Evolutionary conservation across 1,140 invertebrate species (phyloP).

Genomic region (Pomphorhynchus laevis): DNA sequence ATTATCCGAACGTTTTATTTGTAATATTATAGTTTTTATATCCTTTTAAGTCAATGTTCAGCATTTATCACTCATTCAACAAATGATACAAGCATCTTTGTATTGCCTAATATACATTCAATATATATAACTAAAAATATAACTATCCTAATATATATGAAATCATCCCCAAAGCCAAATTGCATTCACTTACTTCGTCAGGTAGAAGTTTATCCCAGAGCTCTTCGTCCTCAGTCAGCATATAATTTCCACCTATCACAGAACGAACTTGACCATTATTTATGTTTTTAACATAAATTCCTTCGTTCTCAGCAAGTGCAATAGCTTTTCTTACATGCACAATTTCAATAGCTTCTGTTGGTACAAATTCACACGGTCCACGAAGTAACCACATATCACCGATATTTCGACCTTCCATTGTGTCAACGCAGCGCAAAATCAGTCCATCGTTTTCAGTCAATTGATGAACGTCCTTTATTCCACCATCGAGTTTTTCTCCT

Average conservation of each 20-base stretch:
- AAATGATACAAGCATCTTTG: too few species aligned
- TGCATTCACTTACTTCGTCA: conserved; percentile 15
- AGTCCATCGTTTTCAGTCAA: conserved; percentile 23
- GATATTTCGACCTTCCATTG: conserved; percentile 17
- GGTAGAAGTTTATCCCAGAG: conserved; percentile 23
- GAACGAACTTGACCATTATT: conserved; percentile 21
- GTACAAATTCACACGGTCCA: conserved; percentile 24
- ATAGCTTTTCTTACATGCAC: conserved; percentile 21
- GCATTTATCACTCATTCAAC: too few species aligned
- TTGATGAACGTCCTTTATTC: conserved; percentile 22
- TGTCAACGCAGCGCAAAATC: conserved; percentile 20
- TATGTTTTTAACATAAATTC: conserved; percentile 24
- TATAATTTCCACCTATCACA: conserved; percentile 24
- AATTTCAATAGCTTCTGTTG: conserved; percentile 23
- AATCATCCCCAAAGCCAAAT: conserved; percentile 14
- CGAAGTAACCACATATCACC: conserved; percentile 25
- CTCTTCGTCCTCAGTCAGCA: conserved; percentile 25
- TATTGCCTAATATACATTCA: too few species aligned
- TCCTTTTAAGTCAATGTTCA: too few species aligned
- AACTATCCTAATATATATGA: too few species aligned
- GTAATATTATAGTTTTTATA: too few species aligned
- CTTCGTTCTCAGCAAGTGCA: conserved; percentile 25
- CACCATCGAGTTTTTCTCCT: conserved; percentile 20
- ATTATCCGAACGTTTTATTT: too few species aligned
- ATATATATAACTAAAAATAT: too few species aligned